phyloP scores from a whole-genome alignment of 2,797 vertebrate species.

The Channallabes apus region DNA sequence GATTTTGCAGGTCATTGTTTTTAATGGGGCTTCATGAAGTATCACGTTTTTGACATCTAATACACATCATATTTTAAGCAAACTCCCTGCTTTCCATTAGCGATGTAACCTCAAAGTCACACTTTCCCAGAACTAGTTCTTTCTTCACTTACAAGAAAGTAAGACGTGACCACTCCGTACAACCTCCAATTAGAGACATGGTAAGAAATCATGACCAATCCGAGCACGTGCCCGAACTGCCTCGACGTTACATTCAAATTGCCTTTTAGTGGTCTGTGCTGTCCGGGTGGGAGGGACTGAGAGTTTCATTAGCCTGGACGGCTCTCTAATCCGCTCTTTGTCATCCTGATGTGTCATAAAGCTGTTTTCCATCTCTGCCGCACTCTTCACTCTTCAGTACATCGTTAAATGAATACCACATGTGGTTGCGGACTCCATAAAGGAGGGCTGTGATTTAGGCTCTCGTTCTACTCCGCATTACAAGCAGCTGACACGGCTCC shows the following conservation, averaged over 20 bases:
- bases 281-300: constrained; percentile 54
- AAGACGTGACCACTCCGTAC: constrained; percentile 51
- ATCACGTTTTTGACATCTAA: constrained; percentile 1
- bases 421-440: constrained; percentile 67
- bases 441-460: constrained; percentile 68
- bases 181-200: constrained; percentile 49
- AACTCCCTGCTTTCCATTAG: constrained; percentile 19
- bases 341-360: constrained; percentile 77
- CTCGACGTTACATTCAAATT: constrained; percentile 42
- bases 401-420: constrained; percentile 77
- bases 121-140: constrained; percentile 10
- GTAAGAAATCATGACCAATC: constrained; percentile 60
- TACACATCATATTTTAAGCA: neutral
- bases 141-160: constrained; percentile 16
- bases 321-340: constrained; percentile 69
- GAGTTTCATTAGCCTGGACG: constrained; percentile 60
- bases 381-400: constrained; percentile 68
- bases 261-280: constrained; percentile 54
- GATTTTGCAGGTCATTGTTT: constrained; percentile 6
- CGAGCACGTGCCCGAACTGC: constrained; percentile 45
- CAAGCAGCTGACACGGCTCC: constrained; percentile 73
- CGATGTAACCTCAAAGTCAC: constrained; percentile 7
- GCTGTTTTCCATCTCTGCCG: constrained; percentile 70
- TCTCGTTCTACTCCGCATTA: constrained; percentile 65
- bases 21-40: constrained; percentile 11